These are phyloP conservation scores for Chaenogobius annularis DNA, from an alignment of 2,113 vertebrate species.

Conservation along the genomic window DNA sequence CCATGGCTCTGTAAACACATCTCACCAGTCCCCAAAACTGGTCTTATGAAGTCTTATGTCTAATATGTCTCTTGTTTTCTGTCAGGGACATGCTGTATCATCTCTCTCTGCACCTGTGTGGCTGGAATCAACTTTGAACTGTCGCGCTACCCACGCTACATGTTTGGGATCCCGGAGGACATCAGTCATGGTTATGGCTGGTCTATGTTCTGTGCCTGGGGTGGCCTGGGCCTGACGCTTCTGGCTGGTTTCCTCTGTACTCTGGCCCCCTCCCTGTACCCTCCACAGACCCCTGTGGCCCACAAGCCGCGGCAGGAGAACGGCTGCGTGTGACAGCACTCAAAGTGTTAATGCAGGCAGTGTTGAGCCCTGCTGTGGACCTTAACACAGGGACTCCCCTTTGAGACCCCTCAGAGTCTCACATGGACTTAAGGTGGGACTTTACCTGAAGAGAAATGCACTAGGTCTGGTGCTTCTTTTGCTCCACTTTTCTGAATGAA, in stretches of 20 bases:
- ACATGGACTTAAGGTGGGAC: conserved; percentile 40
- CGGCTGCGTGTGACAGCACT: conserved; percentile 78
- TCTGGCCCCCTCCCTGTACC: conserved; percentile 94
- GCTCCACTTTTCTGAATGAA: conserved; percentile 57
- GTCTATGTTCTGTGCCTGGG: conserved; percentile 99
- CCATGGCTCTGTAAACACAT: neutral
- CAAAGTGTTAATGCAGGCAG: conserved; percentile 54
- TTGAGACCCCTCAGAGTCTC: conserved; percentile 36
- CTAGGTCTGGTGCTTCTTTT: conserved; percentile 68
- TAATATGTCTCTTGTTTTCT: conserved; percentile 7
- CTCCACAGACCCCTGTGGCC: conserved; percentile 85
- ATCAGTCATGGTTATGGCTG: conserved; percentile 98
- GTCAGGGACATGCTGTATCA: conserved; percentile 98
- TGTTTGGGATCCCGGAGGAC: conserved; percentile 96
- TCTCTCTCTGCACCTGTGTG: conserved; percentile 98
- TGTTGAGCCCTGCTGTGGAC: conserved; percentile 48
- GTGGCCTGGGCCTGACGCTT: conserved; percentile 94
- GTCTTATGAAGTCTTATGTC: neutral
- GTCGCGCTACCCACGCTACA: conserved; percentile 93
- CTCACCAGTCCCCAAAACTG: neutral
- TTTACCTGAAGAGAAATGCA: conserved; percentile 63
- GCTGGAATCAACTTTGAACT: conserved; percentile 99
- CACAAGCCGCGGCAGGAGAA: conserved; percentile 97
- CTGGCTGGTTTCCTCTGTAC: conserved; percentile 99
- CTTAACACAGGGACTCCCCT: conserved; percentile 51